These are phyloP conservation scores for Ibidorhyncha struthersii DNA, from an alignment of 2,113 vertebrate species.

Conservation along the genomic window DNA sequence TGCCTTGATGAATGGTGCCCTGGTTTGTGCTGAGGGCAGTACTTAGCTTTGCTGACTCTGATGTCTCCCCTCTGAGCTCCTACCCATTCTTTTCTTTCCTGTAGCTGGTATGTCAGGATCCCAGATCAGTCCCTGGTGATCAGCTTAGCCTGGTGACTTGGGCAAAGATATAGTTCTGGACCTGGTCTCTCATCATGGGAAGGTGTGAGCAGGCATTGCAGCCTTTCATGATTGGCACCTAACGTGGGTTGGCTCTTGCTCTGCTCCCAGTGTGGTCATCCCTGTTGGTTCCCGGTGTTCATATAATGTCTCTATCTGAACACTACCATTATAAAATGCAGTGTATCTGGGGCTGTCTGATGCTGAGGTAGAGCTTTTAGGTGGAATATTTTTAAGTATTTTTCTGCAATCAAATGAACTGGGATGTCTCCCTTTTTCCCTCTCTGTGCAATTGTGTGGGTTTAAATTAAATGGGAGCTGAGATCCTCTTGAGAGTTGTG, in stretches of 20 bases:
- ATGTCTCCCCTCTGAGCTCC: not conserved
- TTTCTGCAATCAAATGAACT: not conserved
- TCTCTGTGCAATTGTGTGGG: no score
- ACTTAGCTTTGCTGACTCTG: not conserved
- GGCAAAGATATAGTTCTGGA: not conserved
- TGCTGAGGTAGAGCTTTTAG: not conserved
- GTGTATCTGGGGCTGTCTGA: not conserved
- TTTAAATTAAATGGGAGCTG: not conserved
- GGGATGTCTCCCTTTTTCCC: not conserved
- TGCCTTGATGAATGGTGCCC: accelerated
- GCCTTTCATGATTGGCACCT: not conserved
- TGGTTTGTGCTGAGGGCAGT: not conserved
- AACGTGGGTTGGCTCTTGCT: accelerated
- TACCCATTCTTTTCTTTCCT: not conserved
- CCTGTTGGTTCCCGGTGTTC: not conserved
- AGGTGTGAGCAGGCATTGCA: not conserved
- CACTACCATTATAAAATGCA: not conserved
- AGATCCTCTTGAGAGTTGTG: not conserved
- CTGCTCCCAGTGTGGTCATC: not conserved
- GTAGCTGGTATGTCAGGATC: not conserved
- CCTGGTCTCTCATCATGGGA: accelerated
- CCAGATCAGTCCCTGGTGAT: not conserved
- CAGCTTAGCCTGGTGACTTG: not conserved
- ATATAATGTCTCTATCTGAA: not conserved
- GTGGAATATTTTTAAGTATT: not conserved